Evolutionary conservation across 2,113 vertebrate species (phyloP).

Genomic region (Xenotilapia caudafasciata): DNA sequence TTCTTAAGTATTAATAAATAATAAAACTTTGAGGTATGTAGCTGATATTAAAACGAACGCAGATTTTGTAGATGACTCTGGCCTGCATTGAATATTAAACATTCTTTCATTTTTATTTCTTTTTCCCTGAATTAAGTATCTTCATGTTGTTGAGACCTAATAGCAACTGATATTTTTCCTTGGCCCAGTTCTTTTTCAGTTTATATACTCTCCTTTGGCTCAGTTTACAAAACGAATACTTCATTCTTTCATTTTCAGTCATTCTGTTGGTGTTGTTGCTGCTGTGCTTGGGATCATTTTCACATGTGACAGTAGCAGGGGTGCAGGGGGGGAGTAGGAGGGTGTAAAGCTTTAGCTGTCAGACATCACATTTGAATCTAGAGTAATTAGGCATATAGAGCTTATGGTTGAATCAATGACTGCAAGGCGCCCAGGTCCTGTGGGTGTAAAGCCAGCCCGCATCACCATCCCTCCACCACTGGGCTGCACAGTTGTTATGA

Average conservation of each 20-base stretch:
- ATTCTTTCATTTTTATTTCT: rapidly evolving
- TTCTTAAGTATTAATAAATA: background rate
- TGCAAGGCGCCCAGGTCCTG: rapidly evolving
- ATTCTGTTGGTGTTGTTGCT: background rate
- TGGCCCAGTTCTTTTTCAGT: background rate
- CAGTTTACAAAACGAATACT: background rate
- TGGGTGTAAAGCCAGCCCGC: rapidly evolving
- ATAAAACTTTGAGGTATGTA: background rate
- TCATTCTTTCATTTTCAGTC: background rate
- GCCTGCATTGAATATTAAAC: background rate
- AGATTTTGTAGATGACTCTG: background rate
- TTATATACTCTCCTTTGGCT: background rate
- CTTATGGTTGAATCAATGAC: background rate
- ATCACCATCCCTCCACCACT: background rate
- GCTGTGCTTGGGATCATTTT: background rate
- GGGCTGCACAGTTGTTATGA: background rate
- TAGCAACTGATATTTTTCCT: background rate
- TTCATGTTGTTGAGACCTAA: background rate
- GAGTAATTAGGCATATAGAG: background rate
- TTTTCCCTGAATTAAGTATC: background rate
- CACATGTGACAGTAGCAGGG: background rate
- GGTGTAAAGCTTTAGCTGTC: too few species aligned
- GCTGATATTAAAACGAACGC: background rate
- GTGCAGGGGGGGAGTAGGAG: background rate
- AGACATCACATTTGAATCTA: too few species aligned